Percentiles rank a stretch among this genome's conserved stretches.
phyloP scores from a whole-genome alignment of 1,140 invertebrate genomes.

The Scaptomyza montana region DNA sequence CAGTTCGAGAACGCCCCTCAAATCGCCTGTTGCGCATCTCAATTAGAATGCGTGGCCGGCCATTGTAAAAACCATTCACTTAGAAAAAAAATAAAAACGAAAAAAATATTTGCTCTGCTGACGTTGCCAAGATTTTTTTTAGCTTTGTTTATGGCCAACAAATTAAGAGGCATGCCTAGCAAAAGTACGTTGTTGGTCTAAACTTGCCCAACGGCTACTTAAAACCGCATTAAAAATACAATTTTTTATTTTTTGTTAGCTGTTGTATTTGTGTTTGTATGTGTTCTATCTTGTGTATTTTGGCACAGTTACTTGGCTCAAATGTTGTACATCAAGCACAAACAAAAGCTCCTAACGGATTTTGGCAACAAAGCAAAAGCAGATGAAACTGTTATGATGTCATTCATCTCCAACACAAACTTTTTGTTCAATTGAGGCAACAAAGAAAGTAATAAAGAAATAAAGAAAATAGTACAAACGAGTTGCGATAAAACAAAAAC shows the following conservation, averaged over 20 bases:
- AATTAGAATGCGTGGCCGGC: background rate
- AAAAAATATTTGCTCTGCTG: conserved; percentile 30
- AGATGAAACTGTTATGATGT: conserved; percentile 64
- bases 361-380: conserved; percentile 45
- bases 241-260: background rate
- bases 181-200: conserved; percentile 36
- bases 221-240: conserved; percentile 64
- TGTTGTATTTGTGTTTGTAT: conserved; percentile 8
- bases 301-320: conserved; percentile 63
- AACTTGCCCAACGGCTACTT: conserved; percentile 48
- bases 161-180: conserved; percentile 33
- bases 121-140: conserved; percentile 31
- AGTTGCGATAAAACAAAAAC: conserved; percentile 14
- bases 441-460: conserved; percentile 10
- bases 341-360: background rate
- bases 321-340: conserved; percentile 31
- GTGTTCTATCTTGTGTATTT: conserved; percentile 53
- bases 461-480: background rate
- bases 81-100: background rate
- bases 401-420: conserved; percentile 60
- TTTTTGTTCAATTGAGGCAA: conserved; percentile 48
- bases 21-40: conserved; percentile 49
- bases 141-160: conserved; percentile 22
- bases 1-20: conserved; percentile 34
- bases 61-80: conserved; percentile 12